These are phyloP conservation scores for Lordiphosa collinella DNA, from an alignment of 1,140 invertebrate species.

Conservation along the genomic window DNA sequence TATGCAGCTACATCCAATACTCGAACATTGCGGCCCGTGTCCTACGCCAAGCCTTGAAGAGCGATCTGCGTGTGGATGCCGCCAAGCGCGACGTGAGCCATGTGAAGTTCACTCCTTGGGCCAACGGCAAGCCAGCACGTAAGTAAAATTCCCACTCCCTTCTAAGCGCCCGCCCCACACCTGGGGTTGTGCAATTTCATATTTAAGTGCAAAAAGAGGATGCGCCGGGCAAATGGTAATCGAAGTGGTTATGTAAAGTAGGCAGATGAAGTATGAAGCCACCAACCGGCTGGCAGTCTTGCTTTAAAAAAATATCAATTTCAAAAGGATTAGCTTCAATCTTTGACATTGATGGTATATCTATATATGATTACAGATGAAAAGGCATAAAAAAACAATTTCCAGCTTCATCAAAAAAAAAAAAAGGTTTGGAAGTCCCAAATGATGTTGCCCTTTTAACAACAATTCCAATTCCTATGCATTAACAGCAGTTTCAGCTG, in stretches of 20 bases:
- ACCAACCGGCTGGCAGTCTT: no score
- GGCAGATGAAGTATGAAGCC: no score
- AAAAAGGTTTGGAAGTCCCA: not conserved
- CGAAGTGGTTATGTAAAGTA: no score
- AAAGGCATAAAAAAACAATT: constrained; percentile 31
- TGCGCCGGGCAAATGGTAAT: no score
- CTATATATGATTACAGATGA: constrained; percentile 66
- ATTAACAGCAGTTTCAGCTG: not conserved
- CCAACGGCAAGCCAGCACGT: constrained; percentile 91
- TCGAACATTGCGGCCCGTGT: constrained; percentile 93
- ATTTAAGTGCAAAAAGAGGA: not conserved
- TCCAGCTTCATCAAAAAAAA: not conserved
- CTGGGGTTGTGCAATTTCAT: constrained; percentile 25
- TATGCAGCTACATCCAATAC: constrained; percentile 93
- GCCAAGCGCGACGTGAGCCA: constrained; percentile 86
- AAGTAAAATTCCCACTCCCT: constrained; percentile 80
- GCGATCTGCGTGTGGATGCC: constrained; percentile 86
- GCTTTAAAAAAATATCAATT: no score
- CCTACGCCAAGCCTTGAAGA: constrained; percentile 88
- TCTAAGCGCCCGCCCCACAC: not conserved
- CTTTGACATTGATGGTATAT: constrained; percentile 11
- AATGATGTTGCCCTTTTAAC: no score
- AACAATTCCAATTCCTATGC: not conserved
- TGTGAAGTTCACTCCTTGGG: constrained; percentile 91
- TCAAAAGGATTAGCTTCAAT: no score